Evolutionary conservation across 2,888 invertebrate genomes (phyloP).

Genomic region (Dicycla oo): DNA sequence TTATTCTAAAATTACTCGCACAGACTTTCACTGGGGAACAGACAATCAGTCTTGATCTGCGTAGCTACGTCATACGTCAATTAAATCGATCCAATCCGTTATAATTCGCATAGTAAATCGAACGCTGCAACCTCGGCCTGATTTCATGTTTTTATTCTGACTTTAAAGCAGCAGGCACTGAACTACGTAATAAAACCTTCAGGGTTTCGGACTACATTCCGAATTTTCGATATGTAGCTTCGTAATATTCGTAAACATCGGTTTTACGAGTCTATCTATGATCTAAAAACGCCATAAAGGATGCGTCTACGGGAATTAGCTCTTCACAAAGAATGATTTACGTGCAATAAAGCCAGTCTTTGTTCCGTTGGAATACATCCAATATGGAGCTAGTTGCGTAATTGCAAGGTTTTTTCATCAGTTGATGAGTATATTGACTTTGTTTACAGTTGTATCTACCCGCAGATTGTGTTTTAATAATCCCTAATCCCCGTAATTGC

Average conservation of each 20-base stretch:
- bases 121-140: constrained; percentile 69
- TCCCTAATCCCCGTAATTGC: constrained; percentile 32
- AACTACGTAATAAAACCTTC: constrained; percentile 55
- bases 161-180: constrained; percentile 45
- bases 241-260: constrained; percentile 12
- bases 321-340: constrained; percentile 72
- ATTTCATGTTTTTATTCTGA: constrained; percentile 67
- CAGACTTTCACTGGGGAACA: constrained; percentile 51
- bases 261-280: constrained; percentile 15
- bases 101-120: constrained; percentile 65
- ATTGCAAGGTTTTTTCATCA: constrained; percentile 62
- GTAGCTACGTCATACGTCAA: constrained; percentile 44
- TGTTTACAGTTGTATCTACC: constrained; percentile 54
- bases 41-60: constrained; percentile 34
- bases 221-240: constrained; percentile 12
- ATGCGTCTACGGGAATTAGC: constrained; percentile 63
- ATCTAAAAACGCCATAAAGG: constrained; percentile 44
- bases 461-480: constrained; percentile 37
- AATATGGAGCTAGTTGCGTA: constrained; percentile 69
- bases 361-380: constrained; percentile 75
- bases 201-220: constrained; percentile 15
- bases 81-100: constrained; percentile 57
- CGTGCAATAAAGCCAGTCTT: constrained; percentile 69
- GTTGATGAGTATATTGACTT: constrained; percentile 64
- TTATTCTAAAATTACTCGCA: constrained; percentile 30